Evolutionary conservation across 2,797 vertebrate genomes (phyloP).

Genomic region (Dendrocincla fuliginosa): DNA sequence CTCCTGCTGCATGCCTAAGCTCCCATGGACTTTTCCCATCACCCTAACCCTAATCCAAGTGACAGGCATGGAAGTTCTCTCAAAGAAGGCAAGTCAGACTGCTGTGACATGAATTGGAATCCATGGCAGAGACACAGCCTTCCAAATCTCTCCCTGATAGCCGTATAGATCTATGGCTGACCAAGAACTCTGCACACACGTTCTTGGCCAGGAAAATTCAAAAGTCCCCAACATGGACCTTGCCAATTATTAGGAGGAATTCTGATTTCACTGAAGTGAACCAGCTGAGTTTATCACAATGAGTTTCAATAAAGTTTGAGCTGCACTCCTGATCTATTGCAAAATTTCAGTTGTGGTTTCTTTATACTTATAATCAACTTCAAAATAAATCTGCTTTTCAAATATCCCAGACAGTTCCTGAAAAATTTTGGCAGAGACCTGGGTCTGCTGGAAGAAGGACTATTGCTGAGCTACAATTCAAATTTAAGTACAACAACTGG

Average conservation of each 20-base stretch:
- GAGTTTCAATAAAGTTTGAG: background rate
- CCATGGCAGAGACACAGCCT: background rate
- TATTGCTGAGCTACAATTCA: background rate
- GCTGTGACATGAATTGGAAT: background rate
- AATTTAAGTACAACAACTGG: background rate
- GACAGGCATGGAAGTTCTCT: background rate
- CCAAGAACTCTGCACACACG: background rate
- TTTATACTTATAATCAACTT: background rate
- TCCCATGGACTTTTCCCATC: background rate
- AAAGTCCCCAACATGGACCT: background rate
- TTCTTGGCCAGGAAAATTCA: background rate
- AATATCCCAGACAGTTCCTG: background rate
- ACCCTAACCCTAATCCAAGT: background rate
- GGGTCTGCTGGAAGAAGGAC: background rate
- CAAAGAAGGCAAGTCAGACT: background rate
- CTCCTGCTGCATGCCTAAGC: background rate
- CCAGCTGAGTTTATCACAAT: background rate
- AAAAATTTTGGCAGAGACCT: background rate
- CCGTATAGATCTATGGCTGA: background rate
- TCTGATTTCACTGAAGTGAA: background rate
- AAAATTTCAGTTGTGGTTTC: background rate
- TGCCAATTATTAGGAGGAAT: background rate
- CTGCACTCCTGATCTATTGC: background rate
- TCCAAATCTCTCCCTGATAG: background rate
- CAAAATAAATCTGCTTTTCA: background rate